Conservation (phyloP, 2,797 vertebrate genomes). For the Peromyscus nudipes region DNA sequence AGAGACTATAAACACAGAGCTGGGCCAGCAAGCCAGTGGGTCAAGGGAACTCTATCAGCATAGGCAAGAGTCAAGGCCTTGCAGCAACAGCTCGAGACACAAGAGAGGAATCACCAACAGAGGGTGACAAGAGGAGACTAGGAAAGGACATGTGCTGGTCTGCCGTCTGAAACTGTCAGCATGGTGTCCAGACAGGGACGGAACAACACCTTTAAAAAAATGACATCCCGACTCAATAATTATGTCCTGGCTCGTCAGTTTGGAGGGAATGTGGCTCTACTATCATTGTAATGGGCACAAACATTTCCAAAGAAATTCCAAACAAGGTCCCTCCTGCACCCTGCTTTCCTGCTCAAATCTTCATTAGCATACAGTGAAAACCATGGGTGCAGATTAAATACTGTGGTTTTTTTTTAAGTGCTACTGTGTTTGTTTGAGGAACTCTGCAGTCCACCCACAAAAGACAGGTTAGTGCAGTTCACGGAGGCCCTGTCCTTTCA, state of each 20-base stretch:
- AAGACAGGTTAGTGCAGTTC: constrained; percentile 59
- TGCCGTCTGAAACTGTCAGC: neutral
- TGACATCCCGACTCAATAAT: neutral
- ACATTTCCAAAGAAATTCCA: constrained; percentile 77
- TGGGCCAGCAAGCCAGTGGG: neutral
- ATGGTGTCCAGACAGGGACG: neutral
- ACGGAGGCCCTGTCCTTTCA: constrained; percentile 80
- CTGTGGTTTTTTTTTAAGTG: neutral
- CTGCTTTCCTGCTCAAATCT: neutral
- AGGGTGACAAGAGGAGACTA: neutral
- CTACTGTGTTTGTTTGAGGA: constrained; percentile 24
- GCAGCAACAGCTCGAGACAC: neutral
- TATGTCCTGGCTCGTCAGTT: constrained; percentile 66
- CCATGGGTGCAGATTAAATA: constrained; percentile 65
- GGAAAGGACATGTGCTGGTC: neutral
- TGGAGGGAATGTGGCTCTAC: constrained; percentile 74
- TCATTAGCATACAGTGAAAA: constrained; percentile 71
- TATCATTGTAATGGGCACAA: constrained; percentile 63
- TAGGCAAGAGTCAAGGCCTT: neutral
- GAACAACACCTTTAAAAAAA: neutral
- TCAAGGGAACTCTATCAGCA: neutral
- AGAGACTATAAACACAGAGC: neutral
- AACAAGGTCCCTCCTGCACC: neutral
- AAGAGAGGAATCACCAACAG: neutral
- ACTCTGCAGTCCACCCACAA: constrained; percentile 59